phyloP scores from a whole-genome alignment of 1,140 invertebrate genomes.

The Papilio helenus region DNA sequence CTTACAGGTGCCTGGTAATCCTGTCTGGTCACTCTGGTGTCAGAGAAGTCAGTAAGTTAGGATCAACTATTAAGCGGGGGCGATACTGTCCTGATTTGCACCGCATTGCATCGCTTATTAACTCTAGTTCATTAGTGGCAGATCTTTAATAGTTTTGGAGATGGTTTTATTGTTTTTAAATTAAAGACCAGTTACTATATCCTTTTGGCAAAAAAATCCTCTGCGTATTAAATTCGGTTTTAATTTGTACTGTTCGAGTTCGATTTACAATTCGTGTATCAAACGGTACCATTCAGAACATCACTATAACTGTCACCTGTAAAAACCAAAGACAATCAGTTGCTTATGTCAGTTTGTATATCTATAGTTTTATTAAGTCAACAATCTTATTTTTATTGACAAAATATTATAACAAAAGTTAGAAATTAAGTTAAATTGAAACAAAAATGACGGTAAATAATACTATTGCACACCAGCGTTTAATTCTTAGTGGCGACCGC shows the following conservation, averaged over 20 bases:
- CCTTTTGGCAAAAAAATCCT: too few relatives aligned
- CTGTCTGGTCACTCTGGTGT: too few relatives aligned
- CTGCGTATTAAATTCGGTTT: too few relatives aligned
- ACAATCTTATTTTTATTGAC: slow-evolving; percentile 18
- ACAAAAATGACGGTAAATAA: slow-evolving; percentile 80
- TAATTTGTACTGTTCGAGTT: too few relatives aligned
- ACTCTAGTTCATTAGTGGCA: neutral
- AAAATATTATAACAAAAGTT: slow-evolving; percentile 11
- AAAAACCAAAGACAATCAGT: neutral
- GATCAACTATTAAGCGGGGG: neutral
- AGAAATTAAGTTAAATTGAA: neutral
- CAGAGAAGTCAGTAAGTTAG: neutral
- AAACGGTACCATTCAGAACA: neutral
- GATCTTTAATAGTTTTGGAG: neutral
- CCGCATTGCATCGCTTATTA: neutral
- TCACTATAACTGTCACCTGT: neutral
- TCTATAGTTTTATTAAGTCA: neutral
- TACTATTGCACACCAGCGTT: slow-evolving; percentile 80
- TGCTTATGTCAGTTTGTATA: neutral
- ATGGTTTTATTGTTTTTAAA: too few relatives aligned
- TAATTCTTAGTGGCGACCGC: slow-evolving; percentile 79
- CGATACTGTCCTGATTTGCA: neutral
- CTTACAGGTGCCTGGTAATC: too few relatives aligned
- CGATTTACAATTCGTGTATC: too few relatives aligned
- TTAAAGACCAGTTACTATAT: too few relatives aligned